These are phyloP conservation scores for Mesoligia furuncula DNA, from an alignment of 2,888 invertebrate species.

Conservation along the genomic window DNA sequence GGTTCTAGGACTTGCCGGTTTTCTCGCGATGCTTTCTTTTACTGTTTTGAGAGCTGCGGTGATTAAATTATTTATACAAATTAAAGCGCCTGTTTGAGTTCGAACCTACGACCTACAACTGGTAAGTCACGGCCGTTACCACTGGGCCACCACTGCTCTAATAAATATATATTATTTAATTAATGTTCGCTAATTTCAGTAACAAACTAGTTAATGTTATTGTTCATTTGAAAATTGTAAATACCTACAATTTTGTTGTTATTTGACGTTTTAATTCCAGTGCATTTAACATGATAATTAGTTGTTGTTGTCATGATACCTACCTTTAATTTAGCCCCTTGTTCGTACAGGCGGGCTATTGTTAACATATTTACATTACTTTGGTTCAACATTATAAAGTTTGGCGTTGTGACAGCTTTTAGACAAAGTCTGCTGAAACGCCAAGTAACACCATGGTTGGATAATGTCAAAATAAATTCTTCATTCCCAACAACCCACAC, in stretches of 20 bases:
- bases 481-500: too few relatives aligned
- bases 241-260: neutral
- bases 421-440: neutral
- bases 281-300: neutral
- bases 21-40: neutral
- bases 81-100: neutral
- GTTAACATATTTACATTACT: neutral
- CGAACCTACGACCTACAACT: neutral
- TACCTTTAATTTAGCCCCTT: neutral
- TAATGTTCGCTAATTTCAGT: neutral
- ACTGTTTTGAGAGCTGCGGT: neutral
- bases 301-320: neutral
- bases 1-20: neutral
- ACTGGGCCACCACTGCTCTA: neutral
- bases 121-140: neutral
- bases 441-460: neutral
- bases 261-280: neutral
- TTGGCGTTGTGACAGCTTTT: neutral
- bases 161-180: neutral
- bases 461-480: too few relatives aligned
- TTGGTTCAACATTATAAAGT: neutral
- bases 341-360: too few relatives aligned
- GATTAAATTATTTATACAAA: neutral
- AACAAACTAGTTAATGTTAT: neutral
- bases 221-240: slow-evolving; percentile 2